These are phyloP conservation scores for Halichoerus grypus DNA, from an alignment of 2,113 vertebrate species.

Conservation along the genomic window DNA sequence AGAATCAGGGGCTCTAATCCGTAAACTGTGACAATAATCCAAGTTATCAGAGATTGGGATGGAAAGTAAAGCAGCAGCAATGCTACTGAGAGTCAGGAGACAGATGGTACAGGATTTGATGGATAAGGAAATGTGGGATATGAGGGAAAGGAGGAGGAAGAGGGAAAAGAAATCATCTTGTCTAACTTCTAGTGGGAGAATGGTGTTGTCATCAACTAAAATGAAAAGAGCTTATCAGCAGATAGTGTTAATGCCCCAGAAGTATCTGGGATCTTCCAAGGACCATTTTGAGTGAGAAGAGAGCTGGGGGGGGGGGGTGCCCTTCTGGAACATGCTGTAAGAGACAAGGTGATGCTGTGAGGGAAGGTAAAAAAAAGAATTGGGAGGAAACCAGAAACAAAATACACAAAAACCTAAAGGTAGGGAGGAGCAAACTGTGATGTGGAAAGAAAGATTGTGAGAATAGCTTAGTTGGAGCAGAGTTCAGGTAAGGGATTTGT, in stretches of 20 bases:
- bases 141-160: not conserved
- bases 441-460: not conserved
- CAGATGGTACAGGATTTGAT: not conserved
- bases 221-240: not conserved
- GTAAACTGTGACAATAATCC: not conserved
- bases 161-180: not conserved
- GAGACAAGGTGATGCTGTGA: not conserved
- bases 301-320: fast-evolving
- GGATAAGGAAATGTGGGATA: not conserved
- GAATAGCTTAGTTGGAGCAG: not conserved
- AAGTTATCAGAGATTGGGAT: not conserved
- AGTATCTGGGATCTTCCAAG: not conserved
- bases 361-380: not conserved
- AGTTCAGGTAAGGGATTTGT: not conserved
- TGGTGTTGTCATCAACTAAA: not conserved
- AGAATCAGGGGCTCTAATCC: not conserved
- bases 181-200: not conserved
- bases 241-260: too few species aligned
- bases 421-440: not conserved
- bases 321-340: not conserved
- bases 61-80: not conserved
- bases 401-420: not conserved
- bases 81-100: not conserved
- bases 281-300: not conserved
- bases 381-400: not conserved